Evolutionary conservation across 2,797 vertebrate species (phyloP).

Genomic region (Argentina silus): DNA sequence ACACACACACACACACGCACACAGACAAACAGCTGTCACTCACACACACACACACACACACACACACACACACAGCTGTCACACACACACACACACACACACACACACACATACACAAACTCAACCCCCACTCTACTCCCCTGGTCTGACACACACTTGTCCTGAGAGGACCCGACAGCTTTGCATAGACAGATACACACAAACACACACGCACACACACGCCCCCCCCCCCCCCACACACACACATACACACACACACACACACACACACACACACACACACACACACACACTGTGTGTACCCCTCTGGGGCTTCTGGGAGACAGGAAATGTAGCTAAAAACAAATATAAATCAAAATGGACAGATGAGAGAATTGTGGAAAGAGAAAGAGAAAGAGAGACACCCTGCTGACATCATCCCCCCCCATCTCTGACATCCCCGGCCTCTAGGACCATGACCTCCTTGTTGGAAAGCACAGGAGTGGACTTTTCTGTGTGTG

Average conservation of each 20-base stretch:
- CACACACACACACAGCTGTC: conserved; percentile 41
- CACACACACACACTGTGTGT: background rate
- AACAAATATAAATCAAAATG: background rate
- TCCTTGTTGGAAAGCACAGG: conserved; percentile 36
- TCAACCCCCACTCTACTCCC: conserved; percentile 6
- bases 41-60: conserved; percentile 9
- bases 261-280: background rate
- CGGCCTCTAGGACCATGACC: conserved; percentile 25
- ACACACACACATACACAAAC: conserved; percentile 1
- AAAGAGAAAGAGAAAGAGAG: conserved; percentile 1
- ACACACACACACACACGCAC: conserved; percentile 12
- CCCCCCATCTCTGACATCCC: conserved; percentile 17
- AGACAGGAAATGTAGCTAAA: background rate
- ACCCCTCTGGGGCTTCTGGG: background rate
- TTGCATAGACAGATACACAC: background rate
- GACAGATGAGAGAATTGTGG: conserved; percentile 6
- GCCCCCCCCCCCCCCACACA: too few species aligned
- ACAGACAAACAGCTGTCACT: too few species aligned
- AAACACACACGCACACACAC: background rate
- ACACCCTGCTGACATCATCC: conserved; percentile 26
- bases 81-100: conserved; percentile 11
- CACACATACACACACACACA: background rate
- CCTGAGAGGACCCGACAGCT: conserved; percentile 28
- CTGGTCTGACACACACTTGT: conserved; percentile 24
- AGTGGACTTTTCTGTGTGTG: background rate